Percentiles rank a stretch among this genome's conserved stretches.
Evolutionary conservation across 2,797 vertebrate genomes (phyloP).

Genomic region (Prunella strophiata): DNA sequence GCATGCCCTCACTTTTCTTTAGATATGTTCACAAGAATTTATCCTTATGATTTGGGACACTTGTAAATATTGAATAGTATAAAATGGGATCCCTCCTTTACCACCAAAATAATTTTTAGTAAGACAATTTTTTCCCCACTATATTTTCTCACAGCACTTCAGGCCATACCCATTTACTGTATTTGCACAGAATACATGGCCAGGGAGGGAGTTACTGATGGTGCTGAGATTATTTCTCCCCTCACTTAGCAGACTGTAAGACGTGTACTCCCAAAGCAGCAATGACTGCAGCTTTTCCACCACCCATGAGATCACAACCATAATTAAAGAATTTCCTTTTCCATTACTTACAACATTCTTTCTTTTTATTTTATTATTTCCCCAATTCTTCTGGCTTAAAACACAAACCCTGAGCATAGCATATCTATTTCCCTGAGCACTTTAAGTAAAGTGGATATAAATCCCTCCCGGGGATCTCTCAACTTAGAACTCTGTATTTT

Average conservation of each 20-base stretch:
- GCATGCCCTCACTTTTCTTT: not conserved
- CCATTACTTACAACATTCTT: not conserved
- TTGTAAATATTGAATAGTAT: not conserved
- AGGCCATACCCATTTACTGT: not conserved
- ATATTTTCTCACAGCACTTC: not conserved
- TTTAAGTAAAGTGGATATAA: not conserved
- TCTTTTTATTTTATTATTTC: not conserved
- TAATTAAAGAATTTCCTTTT: conserved; percentile 10
- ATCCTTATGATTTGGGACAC: not conserved
- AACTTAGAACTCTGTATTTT: not conserved
- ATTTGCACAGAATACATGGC: not conserved
- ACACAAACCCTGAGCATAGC: not conserved
- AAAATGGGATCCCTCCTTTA: not conserved
- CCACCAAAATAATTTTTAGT: not conserved
- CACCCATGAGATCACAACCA: not conserved
- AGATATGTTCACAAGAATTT: not conserved
- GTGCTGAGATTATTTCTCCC: not conserved
- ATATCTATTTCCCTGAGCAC: not conserved
- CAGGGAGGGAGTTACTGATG: not conserved
- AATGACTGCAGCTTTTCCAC: not conserved
- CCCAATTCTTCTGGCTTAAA: not conserved
- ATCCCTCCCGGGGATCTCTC: not conserved
- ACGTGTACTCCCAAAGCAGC: not conserved
- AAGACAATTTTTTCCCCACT: not conserved
- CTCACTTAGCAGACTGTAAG: not conserved